Percentiles rank a stretch among this genome's conserved stretches.
Conservation (phyloP, 2,113 vertebrate genomes). For the Neolamprologus modestus region DNA sequence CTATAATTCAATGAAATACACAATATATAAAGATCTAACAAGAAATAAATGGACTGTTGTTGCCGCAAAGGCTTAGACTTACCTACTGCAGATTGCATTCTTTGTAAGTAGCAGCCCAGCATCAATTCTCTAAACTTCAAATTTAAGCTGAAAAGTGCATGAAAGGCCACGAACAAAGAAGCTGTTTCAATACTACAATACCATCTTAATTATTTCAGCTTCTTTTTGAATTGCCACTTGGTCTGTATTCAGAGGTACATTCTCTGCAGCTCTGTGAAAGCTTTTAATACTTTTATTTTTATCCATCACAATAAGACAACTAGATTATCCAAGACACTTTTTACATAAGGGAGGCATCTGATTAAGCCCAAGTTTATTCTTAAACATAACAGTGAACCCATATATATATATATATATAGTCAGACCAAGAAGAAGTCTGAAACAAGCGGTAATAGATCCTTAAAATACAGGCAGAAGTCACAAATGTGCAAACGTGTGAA, state of each 20-base stretch:
- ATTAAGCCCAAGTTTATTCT: background rate
- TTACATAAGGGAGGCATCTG: background rate
- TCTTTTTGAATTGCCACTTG: background rate
- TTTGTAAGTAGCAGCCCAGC: background rate
- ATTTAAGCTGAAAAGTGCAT: background rate
- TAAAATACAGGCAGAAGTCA: background rate
- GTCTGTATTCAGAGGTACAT: background rate
- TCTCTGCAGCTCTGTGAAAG: background rate
- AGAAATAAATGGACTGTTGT: background rate
- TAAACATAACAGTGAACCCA: background rate
- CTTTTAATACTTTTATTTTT: background rate
- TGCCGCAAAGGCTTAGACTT: background rate
- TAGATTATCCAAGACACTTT: background rate
- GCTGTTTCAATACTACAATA: background rate
- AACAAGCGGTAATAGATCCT: background rate
- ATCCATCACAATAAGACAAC: background rate
- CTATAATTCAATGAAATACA: background rate
- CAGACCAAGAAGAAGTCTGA: background rate
- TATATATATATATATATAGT: background rate
- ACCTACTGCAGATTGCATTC: background rate
- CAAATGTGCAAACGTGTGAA: background rate
- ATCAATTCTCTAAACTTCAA: background rate
- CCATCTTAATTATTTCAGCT: background rate
- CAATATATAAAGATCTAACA: background rate
- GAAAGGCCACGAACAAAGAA: background rate